Percentiles rank a stretch among this genome's conserved stretches.
These are phyloP conservation scores for Petromus typicus DNA, from an alignment of 2,113 vertebrate genomes.

Conservation along the genomic window DNA sequence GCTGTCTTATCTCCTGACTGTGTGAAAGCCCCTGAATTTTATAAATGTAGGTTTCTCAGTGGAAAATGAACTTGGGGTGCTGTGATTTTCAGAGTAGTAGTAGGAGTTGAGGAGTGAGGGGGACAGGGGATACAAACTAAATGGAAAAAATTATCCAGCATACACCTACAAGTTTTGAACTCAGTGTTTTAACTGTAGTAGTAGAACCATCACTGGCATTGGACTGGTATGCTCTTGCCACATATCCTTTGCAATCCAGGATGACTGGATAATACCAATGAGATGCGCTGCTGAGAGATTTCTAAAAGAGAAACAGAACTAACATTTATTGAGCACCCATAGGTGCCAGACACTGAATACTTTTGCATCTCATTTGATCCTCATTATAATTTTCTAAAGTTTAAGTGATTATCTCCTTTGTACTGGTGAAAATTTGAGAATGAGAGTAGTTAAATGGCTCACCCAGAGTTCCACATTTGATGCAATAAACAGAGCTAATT, in stretches of 20 bases:
- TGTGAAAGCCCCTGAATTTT: neutral
- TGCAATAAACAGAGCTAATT: neutral
- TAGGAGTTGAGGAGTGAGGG: neutral
- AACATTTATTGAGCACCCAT: neutral
- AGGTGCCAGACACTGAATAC: neutral
- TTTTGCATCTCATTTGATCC: neutral
- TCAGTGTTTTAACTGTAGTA: neutral
- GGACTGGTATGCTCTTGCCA: neutral
- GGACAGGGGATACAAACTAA: neutral
- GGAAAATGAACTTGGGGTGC: neutral
- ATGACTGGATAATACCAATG: neutral
- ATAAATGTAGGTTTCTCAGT: neutral
- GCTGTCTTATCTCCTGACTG: neutral
- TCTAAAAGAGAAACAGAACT: neutral
- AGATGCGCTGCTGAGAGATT: neutral
- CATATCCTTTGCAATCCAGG: neutral
- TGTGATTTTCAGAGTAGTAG: neutral
- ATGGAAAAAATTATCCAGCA: neutral
- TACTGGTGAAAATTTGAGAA: neutral
- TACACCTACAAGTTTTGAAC: neutral
- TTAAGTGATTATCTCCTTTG: neutral
- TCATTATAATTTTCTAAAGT: neutral
- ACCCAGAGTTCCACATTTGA: neutral
- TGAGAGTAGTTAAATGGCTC: neutral
- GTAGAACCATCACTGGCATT: neutral